These are phyloP conservation scores for Phataginus tricuspis DNA, from an alignment of 2,797 vertebrate genomes.

Conservation along the genomic window DNA sequence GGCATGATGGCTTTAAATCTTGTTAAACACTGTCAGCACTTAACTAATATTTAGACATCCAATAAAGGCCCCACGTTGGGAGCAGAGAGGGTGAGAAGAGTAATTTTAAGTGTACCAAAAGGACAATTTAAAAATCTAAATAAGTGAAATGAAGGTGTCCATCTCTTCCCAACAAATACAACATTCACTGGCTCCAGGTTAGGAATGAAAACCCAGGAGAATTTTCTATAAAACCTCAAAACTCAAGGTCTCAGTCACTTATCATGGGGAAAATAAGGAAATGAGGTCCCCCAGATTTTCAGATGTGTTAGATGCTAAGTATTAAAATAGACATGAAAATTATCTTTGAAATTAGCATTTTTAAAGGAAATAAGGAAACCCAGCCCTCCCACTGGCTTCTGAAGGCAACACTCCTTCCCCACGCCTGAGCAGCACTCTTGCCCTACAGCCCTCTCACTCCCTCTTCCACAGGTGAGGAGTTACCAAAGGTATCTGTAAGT, in stretches of 20 bases:
- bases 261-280: neutral
- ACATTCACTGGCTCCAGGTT: neutral
- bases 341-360: neutral
- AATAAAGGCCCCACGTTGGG: neutral
- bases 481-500: neutral
- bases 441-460: neutral
- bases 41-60: neutral
- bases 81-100: neutral
- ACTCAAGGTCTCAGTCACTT: neutral
- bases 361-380: slow-evolving; percentile 23
- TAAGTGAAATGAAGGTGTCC: neutral
- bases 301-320: neutral
- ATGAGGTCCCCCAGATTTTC: neutral
- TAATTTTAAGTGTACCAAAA: neutral
- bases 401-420: neutral
- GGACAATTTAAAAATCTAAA: neutral
- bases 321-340: slow-evolving; percentile 3
- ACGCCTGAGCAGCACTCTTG: neutral
- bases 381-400: neutral
- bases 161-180: neutral
- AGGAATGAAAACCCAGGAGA: neutral
- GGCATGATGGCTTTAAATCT: neutral
- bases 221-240: neutral
- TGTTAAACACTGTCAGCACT: neutral
- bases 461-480: neutral